These are phyloP conservation scores for Dryobota labecula DNA, from an alignment of 2,888 invertebrate genomes.

Conservation along the genomic window DNA sequence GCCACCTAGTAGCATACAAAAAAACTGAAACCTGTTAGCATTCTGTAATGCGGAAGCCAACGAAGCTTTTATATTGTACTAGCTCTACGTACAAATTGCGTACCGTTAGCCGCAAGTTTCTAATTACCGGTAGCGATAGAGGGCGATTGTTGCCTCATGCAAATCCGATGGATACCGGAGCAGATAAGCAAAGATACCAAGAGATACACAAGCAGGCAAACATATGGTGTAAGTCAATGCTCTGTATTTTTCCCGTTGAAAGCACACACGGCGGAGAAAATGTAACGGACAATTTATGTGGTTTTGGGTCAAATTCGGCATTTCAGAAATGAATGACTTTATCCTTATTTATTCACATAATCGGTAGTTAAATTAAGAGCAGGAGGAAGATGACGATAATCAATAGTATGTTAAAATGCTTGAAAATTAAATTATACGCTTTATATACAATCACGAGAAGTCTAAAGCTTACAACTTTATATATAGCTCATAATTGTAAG, in stretches of 20 bases:
- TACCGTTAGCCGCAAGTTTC: slow-evolving; percentile 87
- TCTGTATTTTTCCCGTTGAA: slow-evolving; percentile 55
- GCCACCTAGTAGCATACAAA: slow-evolving; percentile 27
- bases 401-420: neutral
- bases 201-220: slow-evolving; percentile 66
- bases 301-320: slow-evolving; percentile 17
- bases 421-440: neutral
- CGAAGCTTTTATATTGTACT: slow-evolving; percentile 70
- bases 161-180: slow-evolving; percentile 82
- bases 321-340: neutral
- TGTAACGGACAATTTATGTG: slow-evolving; percentile 26
- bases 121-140: slow-evolving; percentile 86
- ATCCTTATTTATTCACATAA: neutral
- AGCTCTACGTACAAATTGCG: slow-evolving; percentile 78
- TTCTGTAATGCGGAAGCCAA: slow-evolving; percentile 63
- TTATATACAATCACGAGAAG: slow-evolving; percentile 17
- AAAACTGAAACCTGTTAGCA: slow-evolving; percentile 46
- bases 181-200: slow-evolving; percentile 73
- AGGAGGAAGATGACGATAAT: neutral
- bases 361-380: neutral
- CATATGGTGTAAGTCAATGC: slow-evolving; percentile 61
- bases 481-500: slow-evolving; percentile 50
- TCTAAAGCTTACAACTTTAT: slow-evolving; percentile 35
- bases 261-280: slow-evolving; percentile 31
- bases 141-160: slow-evolving; percentile 86